Evolutionary conservation across 2,888 invertebrate genomes (phyloP), one percentile per base, ranked within the genome.

Genomic region (Chironomus riparius): DNA sequence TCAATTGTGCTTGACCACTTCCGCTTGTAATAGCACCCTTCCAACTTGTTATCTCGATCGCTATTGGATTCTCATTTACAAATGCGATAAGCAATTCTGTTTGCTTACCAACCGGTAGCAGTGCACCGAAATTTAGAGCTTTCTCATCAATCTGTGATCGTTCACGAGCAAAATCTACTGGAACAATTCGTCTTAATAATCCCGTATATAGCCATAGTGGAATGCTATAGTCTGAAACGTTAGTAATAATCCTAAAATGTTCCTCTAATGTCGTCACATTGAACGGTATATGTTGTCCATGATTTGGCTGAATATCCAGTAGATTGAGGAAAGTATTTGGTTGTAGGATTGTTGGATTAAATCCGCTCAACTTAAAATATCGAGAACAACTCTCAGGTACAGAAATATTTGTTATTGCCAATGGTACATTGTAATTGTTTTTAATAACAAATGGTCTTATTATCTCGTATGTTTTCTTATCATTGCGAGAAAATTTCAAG

Each of bases 351-450:
- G 69, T 47, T 6, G 78, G 74, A 24, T 68, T 70, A 68, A 79
- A 79, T 15, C 76, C 65, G 18, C 84, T 83, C 83, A 90, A 89
- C 82, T 86, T 85, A 85, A 91, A 90, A 82, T 87, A 86, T 77
- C 85, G 83, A 78, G 85, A 85, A 71, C 88, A 88, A 77, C 89
- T 89, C 18, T 85, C 81, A 5, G 89, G 86, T 78, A 93, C 83
- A 7, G 89, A 87, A 65, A 91, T 87, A 82, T 92, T 92, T 78
- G 89, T 89, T 78, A 95, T 85, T 77, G 90, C 90, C 77, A 95
- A 82, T 7, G 93, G 89, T 79, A 89, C 86, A 80, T 89, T 87
- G 82, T 92, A 93, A 79, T 88, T 88, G 83, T 94, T 95, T 75
- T 88, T 88, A 77, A 93, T 86, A 73, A 86, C 85, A 78, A 92